Percentiles rank a stretch among this genome's conserved stretches.
These are phyloP conservation scores for Odobenus rosmarus DNA, from an alignment of 2,113 vertebrate species.

Conservation along the genomic window DNA sequence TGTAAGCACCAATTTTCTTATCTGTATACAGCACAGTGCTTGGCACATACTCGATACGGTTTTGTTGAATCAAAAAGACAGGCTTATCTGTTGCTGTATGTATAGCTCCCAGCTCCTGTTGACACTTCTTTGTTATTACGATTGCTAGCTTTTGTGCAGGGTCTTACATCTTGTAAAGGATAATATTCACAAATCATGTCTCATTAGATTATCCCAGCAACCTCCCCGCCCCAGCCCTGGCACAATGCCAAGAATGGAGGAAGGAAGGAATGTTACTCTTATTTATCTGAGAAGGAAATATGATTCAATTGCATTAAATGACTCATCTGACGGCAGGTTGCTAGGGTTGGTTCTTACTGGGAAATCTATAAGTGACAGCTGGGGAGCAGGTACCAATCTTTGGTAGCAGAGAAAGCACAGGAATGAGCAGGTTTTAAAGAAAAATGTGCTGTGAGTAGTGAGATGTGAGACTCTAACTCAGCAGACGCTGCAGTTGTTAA, in stretches of 20 bases:
- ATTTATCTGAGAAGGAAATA: conserved; percentile 35
- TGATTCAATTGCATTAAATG: neutral
- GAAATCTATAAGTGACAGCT: neutral
- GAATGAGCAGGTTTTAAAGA: neutral
- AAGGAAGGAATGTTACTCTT: neutral
- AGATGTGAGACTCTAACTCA: neutral
- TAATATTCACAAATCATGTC: neutral
- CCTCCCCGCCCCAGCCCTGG: neutral
- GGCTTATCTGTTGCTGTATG: neutral
- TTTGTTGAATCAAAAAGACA: neutral
- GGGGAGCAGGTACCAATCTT: neutral
- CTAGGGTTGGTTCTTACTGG: neutral
- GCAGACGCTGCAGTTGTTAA: neutral
- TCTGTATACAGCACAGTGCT: neutral
- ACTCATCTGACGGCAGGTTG: neutral
- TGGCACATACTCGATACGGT: neutral
- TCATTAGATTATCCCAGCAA: neutral
- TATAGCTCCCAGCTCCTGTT: neutral
- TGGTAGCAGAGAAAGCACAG: neutral
- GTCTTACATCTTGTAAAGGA: conserved; percentile 13
- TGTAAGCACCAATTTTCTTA: neutral
- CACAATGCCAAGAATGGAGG: neutral
- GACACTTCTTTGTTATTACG: neutral
- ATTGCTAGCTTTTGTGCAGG: neutral
- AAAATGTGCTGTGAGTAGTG: neutral